These are phyloP conservation scores for Gorsachius goisagi DNA, from an alignment of 2,113 vertebrate genomes.

Conservation along the genomic window DNA sequence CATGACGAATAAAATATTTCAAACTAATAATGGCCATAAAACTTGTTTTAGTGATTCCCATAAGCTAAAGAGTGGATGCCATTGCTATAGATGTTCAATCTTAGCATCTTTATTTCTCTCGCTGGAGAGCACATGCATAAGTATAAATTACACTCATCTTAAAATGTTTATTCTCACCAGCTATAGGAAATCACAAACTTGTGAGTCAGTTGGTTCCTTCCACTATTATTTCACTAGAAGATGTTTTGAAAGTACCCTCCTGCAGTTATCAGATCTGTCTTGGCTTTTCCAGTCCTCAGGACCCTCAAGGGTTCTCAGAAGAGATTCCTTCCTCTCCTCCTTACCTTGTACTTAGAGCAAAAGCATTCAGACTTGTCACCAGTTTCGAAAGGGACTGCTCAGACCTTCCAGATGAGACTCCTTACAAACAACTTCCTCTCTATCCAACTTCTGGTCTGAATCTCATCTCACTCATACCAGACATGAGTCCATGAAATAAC, in stretches of 20 bases:
- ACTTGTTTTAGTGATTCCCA: background rate
- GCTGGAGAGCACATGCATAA: background rate
- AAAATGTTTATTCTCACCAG: background rate
- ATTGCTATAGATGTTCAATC: background rate
- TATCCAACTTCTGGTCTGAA: background rate
- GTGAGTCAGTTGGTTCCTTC: background rate
- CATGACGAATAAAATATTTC: background rate
- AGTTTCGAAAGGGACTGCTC: background rate
- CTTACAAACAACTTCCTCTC: background rate
- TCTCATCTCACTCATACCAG: background rate
- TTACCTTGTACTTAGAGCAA: background rate
- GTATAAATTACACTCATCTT: background rate
- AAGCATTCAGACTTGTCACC: background rate
- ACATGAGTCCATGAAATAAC: background rate
- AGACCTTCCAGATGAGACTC: background rate
- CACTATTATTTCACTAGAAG: background rate
- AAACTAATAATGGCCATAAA: background rate
- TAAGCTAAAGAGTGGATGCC: background rate
- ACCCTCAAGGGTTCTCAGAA: background rate
- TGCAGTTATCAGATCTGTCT: background rate
- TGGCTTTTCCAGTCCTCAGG: background rate
- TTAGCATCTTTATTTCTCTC: background rate
- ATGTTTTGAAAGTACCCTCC: background rate
- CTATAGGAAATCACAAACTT: background rate
- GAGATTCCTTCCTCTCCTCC: background rate